Base-by-base conservation (phyloP, 2,888 invertebrate genomes). In the Tribolium freemani region DNA sequence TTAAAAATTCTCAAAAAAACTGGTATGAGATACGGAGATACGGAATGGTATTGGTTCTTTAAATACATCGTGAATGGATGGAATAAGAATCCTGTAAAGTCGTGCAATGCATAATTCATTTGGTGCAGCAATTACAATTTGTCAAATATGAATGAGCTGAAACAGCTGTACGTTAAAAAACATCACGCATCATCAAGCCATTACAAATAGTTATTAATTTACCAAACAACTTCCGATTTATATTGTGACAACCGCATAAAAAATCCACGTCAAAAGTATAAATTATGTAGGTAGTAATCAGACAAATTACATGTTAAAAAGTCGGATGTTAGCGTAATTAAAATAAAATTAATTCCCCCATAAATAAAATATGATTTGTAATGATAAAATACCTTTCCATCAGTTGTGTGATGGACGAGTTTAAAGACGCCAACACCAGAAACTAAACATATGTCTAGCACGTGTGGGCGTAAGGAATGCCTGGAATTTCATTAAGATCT, bases 401-500 rank as follows among this genome's bases (percentile, higher is more conserved):
- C 79, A 79, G 75, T 73, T 75, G 74, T 70, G 38, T 38, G 38
- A 38, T 38, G 38, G 38, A 38, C 38, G 38, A 38, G 38, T 38
- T 38, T 38, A 38, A 38, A 38, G 38, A 38, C 38, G 66, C 67
- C 63, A 50, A 21, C 44, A 46, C 13, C 31, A 76, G 79, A 79
- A 76, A 75, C 72, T 79, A 80, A 82, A 79, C 82, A 81, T 75
- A 80, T 82, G 81, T 79, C 76, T 73, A 73, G 72, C 74, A 73
- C 75, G 77, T 79, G 81, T 80, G 79, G 77, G 77, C 66, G 68
- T 21, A 57, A 56, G 31, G 63, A 77, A 82, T 78, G 79, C 69
- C 20, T 68, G 78, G 81, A 79, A 82, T 80, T 82, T 79, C 80
- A 80, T 80, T 80, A 79, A 74, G 78, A 77, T 78, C 78, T 79